phyloP scores from a whole-genome alignment of 2,113 vertebrate genomes.

The Thalassarche chlororhynchos region DNA sequence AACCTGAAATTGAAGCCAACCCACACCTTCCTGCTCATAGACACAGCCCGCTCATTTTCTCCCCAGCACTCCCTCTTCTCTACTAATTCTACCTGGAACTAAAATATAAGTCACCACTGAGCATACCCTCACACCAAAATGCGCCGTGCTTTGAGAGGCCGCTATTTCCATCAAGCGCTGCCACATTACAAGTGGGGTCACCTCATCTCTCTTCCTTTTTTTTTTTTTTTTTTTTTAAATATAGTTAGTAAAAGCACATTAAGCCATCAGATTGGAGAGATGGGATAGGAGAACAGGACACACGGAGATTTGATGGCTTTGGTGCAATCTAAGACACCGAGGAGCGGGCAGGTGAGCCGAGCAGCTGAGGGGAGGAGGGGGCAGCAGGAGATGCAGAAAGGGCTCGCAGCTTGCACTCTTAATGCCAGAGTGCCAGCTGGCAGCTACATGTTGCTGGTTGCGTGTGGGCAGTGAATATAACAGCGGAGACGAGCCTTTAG shows the following conservation, averaged over 20 bases:
- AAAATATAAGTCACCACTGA: background rate
- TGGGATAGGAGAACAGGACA: background rate
- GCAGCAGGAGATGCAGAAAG: background rate
- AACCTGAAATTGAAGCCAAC: constrained; percentile 32
- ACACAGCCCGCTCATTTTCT: background rate
- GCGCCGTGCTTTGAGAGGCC: background rate
- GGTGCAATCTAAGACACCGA: background rate
- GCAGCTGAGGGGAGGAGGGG: background rate
- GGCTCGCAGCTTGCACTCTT: background rate
- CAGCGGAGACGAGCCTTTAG: constrained; percentile 43
- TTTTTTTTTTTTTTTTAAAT: no score
- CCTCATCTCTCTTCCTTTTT: background rate
- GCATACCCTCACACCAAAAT: background rate
- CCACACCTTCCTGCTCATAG: constrained; percentile 27
- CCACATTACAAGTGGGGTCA: background rate
- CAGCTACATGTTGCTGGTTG: background rate
- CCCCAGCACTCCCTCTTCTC: background rate
- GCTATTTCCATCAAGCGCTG: background rate
- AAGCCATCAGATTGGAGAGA: background rate
- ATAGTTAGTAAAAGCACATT: background rate
- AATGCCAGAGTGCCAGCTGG: background rate
- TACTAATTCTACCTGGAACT: background rate
- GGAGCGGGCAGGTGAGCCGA: background rate
- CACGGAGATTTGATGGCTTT: background rate
- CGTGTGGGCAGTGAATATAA: background rate